A percentile compares a stretch with the other conserved stretches of the same genome.
Evolutionary conservation across 2,888 invertebrate species (phyloP).

Genomic region (Allophyes oxyacanthae): DNA sequence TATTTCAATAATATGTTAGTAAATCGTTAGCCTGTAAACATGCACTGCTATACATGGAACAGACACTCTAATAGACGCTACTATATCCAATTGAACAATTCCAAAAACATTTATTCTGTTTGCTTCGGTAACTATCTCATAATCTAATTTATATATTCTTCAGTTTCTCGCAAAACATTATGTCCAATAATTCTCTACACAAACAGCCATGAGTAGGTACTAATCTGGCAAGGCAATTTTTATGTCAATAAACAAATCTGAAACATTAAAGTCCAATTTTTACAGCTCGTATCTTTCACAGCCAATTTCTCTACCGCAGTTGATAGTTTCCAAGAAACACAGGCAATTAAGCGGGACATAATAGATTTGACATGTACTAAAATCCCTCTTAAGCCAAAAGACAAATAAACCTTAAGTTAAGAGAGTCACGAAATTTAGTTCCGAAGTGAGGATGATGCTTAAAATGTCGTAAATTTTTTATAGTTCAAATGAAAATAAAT

Average conservation of each 20-base stretch:
- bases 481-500: conserved; percentile 84
- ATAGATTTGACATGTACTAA: conserved; percentile 61
- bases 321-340: conserved; percentile 67
- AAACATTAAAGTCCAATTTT: conserved; percentile 74
- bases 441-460: conserved; percentile 79
- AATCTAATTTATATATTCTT: not conserved
- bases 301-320: conserved; percentile 74
- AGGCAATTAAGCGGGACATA: conserved; percentile 53
- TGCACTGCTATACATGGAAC: too few species aligned
- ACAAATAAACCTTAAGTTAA: conserved; percentile 51
- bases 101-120: too few species aligned
- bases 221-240: conserved; percentile 44
- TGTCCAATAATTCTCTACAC: conserved; percentile 17
- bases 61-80: too few species aligned
- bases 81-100: too few species aligned
- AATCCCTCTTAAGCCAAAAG: conserved; percentile 50
- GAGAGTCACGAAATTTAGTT: conserved; percentile 55
- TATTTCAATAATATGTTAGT: too few species aligned
- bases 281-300: conserved; percentile 57
- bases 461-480: conserved; percentile 84
- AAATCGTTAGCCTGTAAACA: too few species aligned
- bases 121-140: not conserved
- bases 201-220: conserved; percentile 17
- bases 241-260: conserved; percentile 56
- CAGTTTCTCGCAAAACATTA: conserved; percentile 15